These are phyloP conservation scores for Rhyzopertha dominica DNA, from an alignment of 1,140 invertebrate genomes.

Conservation along the genomic window DNA sequence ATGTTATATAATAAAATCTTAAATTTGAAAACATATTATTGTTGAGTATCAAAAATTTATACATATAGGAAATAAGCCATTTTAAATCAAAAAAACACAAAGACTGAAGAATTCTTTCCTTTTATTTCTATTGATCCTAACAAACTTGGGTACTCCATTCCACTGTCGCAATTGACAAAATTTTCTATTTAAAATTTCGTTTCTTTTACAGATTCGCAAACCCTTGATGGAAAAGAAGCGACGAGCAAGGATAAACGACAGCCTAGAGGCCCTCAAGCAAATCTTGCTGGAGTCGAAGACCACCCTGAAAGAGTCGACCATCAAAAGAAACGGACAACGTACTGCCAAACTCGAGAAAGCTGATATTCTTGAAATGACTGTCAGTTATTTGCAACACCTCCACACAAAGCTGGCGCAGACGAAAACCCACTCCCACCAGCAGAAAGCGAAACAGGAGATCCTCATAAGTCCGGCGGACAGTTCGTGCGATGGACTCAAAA, in stretches of 20 bases:
- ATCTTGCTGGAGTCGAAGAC: slow-evolving; percentile 54
- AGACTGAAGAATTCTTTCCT: neutral
- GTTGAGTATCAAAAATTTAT: neutral
- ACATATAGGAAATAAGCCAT: neutral
- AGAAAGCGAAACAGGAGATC: slow-evolving; percentile 11
- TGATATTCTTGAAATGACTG: slow-evolving; percentile 64
- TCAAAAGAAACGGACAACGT: slow-evolving; percentile 34
- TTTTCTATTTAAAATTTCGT: neutral
- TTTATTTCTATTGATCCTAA: neutral
- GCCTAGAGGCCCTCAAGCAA: slow-evolving; percentile 57
- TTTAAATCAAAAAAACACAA: neutral
- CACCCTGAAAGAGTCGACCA: slow-evolving; percentile 23
- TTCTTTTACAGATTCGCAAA: slow-evolving; percentile 54
- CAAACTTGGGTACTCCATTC: neutral
- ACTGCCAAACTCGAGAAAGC: slow-evolving; percentile 62
- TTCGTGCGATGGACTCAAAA: slow-evolving; percentile 19
- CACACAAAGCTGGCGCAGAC: slow-evolving; percentile 30
- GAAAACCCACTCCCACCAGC: slow-evolving; percentile 8
- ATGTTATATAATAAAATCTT: too few relatives aligned
- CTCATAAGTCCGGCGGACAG: slow-evolving; percentile 24
- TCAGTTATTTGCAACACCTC: slow-evolving; percentile 52
- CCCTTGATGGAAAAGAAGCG: slow-evolving; percentile 67
- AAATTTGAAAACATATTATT: neutral
- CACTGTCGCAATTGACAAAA: neutral
- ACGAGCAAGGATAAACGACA: slow-evolving; percentile 62